These are phyloP conservation scores for Camarhynchus parvulus DNA, from an alignment of 2,113 vertebrate genomes.

Conservation along the genomic window DNA sequence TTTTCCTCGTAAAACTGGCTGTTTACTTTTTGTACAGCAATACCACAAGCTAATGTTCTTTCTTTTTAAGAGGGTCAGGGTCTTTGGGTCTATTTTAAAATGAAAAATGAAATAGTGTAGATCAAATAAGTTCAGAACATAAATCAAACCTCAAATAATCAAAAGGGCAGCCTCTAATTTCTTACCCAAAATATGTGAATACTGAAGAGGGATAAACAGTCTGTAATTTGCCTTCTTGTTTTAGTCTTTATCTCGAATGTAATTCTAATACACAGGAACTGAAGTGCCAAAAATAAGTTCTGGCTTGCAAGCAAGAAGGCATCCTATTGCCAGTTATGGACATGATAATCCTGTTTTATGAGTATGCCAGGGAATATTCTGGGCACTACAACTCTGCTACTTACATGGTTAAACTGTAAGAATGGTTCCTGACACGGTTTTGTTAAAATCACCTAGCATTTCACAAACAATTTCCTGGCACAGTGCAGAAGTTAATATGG, in stretches of 20 bases:
- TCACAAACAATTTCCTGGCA: not conserved
- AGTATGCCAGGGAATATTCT: not conserved
- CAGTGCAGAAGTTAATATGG: not conserved
- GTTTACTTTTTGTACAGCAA: constrained; percentile 58
- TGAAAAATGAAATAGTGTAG: constrained; percentile 58
- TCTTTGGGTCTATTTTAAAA: constrained; percentile 58
- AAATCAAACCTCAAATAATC: constrained; percentile 58
- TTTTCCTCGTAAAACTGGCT: constrained; percentile 61
- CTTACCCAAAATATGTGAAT: constrained; percentile 3
- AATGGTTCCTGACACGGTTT: not conserved
- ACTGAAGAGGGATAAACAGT: constrained; percentile 5
- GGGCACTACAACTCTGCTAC: not conserved
- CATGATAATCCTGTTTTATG: not conserved
- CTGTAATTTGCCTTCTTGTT: constrained; percentile 21
- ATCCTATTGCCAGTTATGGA: not conserved
- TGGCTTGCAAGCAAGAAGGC: not conserved
- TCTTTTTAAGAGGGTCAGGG: constrained; percentile 60
- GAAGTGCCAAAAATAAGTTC: constrained; percentile 11
- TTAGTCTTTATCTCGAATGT: constrained; percentile 34
- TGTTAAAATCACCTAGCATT: constrained; percentile 15
- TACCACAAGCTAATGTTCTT: constrained; percentile 57
- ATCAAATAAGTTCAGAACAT: constrained; percentile 49
- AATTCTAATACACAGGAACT: constrained; percentile 18
- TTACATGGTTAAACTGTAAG: not conserved
- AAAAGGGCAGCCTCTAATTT: constrained; percentile 6